A percentile compares a stretch with the other conserved stretches of the same genome.
phyloP scores from a whole-genome alignment of 2,797 vertebrate genomes.

The Tinamus major region DNA sequence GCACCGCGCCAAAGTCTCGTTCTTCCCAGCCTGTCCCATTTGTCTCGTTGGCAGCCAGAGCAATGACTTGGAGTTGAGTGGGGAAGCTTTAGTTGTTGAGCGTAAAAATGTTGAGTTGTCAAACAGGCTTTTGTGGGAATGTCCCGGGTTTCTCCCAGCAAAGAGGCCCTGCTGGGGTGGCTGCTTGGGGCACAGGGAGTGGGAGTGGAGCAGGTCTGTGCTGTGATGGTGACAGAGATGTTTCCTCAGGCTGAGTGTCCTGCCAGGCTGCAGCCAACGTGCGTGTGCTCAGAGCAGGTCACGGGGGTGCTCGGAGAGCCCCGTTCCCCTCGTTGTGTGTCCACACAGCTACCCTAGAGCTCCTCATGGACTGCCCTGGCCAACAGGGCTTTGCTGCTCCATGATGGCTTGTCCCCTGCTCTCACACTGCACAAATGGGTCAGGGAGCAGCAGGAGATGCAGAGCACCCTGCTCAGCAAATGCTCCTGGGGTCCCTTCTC shows the following conservation, averaged over 20 bases:
- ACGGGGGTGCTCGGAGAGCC: not conserved
- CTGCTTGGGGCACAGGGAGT: not conserved
- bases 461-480: not conserved
- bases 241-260: not conserved
- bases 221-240: not conserved
- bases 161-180: not conserved
- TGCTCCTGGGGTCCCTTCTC: too few relatives aligned
- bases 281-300: not conserved
- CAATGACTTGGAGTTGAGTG: accelerated
- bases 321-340: not conserved
- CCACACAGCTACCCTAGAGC: not conserved
- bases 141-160: not conserved
- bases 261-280: not conserved
- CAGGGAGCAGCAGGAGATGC: not conserved
- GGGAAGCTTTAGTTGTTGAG: not conserved
- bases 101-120: not conserved
- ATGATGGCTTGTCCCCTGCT: accelerated
- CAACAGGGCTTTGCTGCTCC: accelerated
- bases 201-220: accelerated
- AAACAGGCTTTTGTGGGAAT: not conserved
- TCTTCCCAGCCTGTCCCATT: not conserved
- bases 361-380: not conserved
- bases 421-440: too few relatives aligned
- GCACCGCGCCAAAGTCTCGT: not conserved
- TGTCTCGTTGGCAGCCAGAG: not conserved